Conservation (phyloP, 2,113 vertebrate species). For the Zosterops pallidus region DNA sequence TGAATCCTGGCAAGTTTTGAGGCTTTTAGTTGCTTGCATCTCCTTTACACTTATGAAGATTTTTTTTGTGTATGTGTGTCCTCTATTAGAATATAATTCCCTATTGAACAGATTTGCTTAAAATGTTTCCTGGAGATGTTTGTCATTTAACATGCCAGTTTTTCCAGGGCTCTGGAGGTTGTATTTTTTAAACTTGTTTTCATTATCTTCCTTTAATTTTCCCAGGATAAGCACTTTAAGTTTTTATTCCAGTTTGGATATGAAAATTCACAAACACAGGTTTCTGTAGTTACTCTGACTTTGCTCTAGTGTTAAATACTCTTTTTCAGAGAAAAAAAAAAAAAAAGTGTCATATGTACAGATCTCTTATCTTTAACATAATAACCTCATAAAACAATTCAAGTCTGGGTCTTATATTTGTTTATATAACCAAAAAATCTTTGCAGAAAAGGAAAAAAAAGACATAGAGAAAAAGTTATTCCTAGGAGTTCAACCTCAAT, state of each 20-base stretch:
- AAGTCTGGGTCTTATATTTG: not conserved
- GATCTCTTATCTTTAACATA: not conserved
- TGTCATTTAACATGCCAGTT: not conserved
- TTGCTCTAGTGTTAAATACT: not conserved
- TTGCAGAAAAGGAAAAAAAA: not conserved
- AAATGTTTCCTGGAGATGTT: not conserved
- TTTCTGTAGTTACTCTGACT: not conserved
- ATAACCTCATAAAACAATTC: not conserved
- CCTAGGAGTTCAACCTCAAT: not conserved
- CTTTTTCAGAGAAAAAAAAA: not conserved
- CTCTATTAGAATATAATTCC: not conserved
- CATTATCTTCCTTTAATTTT: not conserved
- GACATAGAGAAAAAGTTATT: not conserved
- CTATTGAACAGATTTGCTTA: not conserved
- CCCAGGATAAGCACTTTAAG: not conserved
- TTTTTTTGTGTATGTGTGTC: not conserved
- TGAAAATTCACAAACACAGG: not conserved
- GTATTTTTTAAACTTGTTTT: not conserved
- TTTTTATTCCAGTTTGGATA: not conserved
- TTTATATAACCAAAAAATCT: not conserved
- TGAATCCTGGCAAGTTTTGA: not conserved
- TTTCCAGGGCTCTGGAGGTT: not conserved
- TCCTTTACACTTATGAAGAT: not conserved
- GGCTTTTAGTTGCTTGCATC: not conserved
- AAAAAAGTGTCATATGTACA: not conserved